A percentile compares a stretch with the other conserved stretches of the same genome.
These are phyloP conservation scores for Perithous albicinctus DNA, from an alignment of 2,888 invertebrate genomes.

Conservation along the genomic window DNA sequence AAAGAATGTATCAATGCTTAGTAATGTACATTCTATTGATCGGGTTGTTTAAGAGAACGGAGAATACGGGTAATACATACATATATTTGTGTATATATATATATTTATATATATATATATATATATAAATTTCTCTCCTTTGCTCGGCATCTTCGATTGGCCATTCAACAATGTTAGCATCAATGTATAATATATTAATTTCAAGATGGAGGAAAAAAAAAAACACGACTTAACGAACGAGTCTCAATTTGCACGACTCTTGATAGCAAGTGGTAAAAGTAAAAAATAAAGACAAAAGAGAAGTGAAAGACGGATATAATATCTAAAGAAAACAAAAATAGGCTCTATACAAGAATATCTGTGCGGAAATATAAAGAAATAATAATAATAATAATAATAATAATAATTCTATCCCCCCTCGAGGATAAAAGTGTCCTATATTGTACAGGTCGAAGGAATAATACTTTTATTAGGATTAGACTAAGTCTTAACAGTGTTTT, in stretches of 20 bases:
- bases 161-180: slow-evolving; percentile 60
- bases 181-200: slow-evolving; percentile 78
- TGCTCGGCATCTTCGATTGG: slow-evolving; percentile 41
- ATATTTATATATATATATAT: slow-evolving; percentile 20
- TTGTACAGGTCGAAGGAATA: slow-evolving; percentile 82
- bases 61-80: slow-evolving; percentile 68
- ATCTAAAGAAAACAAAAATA: slow-evolving; percentile 59
- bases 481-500: slow-evolving; percentile 70
- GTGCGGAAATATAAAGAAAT: slow-evolving; percentile 74
- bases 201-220: slow-evolving; percentile 72
- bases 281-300: slow-evolving; percentile 66
- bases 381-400: slow-evolving; percentile 61
- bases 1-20: slow-evolving; percentile 82
- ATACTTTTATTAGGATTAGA: slow-evolving; percentile 82
- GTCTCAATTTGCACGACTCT: slow-evolving; percentile 57
- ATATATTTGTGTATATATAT: slow-evolving; percentile 4
- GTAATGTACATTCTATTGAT: slow-evolving; percentile 82
- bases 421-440: slow-evolving; percentile 78
- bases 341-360: slow-evolving; percentile 81
- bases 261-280: slow-evolving; percentile 63
- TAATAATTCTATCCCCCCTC: slow-evolving; percentile 61
- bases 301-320: slow-evolving; percentile 59
- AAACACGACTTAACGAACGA: slow-evolving; percentile 75
- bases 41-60: slow-evolving; percentile 75
- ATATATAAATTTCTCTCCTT: slow-evolving; percentile 56